Percentiles rank a stretch among this genome's conserved stretches.
These are phyloP conservation scores for Urophycis tenuis DNA, from an alignment of 2,797 vertebrate species.

Conservation along the genomic window DNA sequence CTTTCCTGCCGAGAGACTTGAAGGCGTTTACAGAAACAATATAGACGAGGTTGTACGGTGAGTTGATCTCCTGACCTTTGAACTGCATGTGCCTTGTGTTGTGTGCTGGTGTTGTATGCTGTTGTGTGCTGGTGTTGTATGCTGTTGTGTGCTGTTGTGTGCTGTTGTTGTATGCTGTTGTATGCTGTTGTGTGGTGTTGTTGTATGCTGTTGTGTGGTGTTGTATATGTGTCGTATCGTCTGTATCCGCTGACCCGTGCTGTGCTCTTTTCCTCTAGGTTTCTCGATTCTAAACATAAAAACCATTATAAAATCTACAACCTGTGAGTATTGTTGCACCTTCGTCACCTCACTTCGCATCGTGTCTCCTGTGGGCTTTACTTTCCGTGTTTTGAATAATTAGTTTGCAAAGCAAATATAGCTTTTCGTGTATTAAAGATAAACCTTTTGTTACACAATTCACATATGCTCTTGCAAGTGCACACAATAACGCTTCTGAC, in stretches of 20 bases:
- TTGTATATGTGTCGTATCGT: neutral
- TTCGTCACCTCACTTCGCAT: conserved; percentile 16
- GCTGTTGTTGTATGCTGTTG: neutral
- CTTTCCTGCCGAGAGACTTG: conserved; percentile 96
- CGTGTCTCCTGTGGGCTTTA: neutral
- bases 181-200: neutral
- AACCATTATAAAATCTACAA: conserved; percentile 99
- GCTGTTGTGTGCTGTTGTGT: neutral
- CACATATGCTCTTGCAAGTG: neutral
- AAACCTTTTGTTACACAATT: neutral
- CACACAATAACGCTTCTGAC: neutral
- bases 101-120: too few species aligned
- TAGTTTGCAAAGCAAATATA: neutral
- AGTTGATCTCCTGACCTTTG: conserved; percentile 46
- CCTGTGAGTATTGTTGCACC: conserved; percentile 84
- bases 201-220: neutral
- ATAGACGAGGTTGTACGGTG: conserved; percentile 99
- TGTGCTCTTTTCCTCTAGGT: conserved; percentile 51
- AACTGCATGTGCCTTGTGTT: neutral
- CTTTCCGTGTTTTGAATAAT: neutral
- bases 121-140: neutral
- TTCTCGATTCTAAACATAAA: conserved; percentile 84
- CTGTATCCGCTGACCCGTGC: neutral
- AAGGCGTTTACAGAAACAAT: conserved; percentile 99
- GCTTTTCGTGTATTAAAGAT: neutral